Conservation (phyloP, 2,113 vertebrate species). For the Astur gentilis region DNA sequence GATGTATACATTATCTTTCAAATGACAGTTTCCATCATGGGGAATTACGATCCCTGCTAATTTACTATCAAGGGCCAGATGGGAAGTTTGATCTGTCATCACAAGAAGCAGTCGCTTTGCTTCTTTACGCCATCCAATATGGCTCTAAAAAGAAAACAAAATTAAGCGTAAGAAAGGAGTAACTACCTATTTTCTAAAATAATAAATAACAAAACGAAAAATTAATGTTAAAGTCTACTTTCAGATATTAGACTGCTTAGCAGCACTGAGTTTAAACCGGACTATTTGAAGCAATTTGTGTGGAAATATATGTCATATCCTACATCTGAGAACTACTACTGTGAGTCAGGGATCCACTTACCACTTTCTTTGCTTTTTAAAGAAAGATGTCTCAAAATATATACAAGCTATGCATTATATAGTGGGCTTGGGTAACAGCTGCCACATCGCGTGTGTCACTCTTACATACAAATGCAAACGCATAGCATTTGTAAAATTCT, state of each 20-base stretch:
- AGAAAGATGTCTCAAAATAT: not conserved
- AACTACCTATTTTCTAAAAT: not conserved
- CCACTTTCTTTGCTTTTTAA: not conserved
- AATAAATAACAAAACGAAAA: not conserved
- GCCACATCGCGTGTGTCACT: not conserved
- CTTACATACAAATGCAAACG: not conserved
- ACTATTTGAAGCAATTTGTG: not conserved
- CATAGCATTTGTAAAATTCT: not conserved
- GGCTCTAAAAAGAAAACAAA: conserved; percentile 74
- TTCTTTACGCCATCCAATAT: conserved; percentile 92
- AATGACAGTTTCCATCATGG: conserved; percentile 91
- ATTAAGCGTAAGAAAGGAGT: not conserved
- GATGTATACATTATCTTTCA: conserved; percentile 89
- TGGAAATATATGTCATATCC: not conserved
- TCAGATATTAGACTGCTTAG: not conserved
- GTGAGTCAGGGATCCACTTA: not conserved
- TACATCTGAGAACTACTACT: not conserved
- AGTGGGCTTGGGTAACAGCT: not conserved
- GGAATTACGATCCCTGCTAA: conserved; percentile 93
- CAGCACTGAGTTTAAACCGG: not conserved
- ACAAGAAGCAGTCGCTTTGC: conserved; percentile 91
- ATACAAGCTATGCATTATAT: not conserved
- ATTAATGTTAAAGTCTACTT: not conserved
- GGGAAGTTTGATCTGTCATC: conserved; percentile 98
- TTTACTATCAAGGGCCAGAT: conserved; percentile 94